phyloP scores from a whole-genome alignment of 1,140 invertebrate genomes.

The Neodiprion pinetum region DNA sequence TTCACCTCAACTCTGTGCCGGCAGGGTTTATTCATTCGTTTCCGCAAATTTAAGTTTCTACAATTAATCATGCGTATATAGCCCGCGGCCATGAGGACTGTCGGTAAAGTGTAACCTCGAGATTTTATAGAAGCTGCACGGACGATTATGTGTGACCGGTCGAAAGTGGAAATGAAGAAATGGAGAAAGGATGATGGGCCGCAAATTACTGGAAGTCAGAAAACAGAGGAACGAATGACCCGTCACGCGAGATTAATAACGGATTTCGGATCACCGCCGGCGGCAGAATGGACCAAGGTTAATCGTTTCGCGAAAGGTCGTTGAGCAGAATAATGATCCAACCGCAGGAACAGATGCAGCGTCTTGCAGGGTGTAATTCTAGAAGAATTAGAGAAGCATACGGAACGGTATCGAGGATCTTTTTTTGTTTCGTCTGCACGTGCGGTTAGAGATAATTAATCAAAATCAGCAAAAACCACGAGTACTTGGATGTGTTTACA shows the following conservation, averaged over 20 bases:
- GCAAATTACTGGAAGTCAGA: not conserved
- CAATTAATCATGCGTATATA: not conserved
- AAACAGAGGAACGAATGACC: not conserved
- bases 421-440: too few relatives aligned
- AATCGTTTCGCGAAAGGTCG: slow-evolving; percentile 1
- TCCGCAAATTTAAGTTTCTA: slow-evolving; percentile 5
- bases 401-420: too few relatives aligned
- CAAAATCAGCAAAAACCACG: too few relatives aligned
- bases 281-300: not conserved
- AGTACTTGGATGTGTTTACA: too few relatives aligned
- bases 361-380: too few relatives aligned
- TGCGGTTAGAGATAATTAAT: too few relatives aligned
- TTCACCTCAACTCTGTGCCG: not conserved
- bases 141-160: too few relatives aligned
- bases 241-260: not conserved
- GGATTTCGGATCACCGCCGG: not conserved
- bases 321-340: not conserved
- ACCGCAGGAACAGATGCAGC: too few relatives aligned
- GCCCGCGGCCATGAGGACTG: too few relatives aligned
- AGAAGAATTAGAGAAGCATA: too few relatives aligned
- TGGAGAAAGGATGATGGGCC: not conserved
- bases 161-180: not conserved
- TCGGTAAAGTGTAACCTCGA: too few relatives aligned
- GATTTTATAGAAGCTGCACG: too few relatives aligned
- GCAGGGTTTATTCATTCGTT: not conserved